These are phyloP conservation scores for Geopemphigus sp. DNA, from an alignment of 1,140 invertebrate genomes.

Conservation along the genomic window DNA sequence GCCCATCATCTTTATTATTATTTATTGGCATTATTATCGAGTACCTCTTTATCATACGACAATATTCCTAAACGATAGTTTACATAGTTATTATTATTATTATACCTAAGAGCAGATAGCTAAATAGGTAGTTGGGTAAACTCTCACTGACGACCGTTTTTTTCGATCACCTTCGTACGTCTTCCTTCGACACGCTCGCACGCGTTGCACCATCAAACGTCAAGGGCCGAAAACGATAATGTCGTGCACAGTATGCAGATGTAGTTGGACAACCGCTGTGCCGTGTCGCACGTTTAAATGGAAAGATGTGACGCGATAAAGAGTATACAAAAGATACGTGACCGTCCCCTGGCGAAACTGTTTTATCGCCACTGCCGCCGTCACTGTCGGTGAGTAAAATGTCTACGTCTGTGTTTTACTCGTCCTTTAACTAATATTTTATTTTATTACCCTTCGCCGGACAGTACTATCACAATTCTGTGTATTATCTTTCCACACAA, in stretches of 20 bases:
- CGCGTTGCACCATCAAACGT: no score
- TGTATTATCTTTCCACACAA: no score
- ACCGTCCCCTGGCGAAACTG: neutral
- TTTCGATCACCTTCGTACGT: no score
- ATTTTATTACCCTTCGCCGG: no score
- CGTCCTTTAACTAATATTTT: neutral
- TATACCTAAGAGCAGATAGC: no score
- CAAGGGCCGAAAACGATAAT: neutral
- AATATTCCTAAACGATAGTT: neutral
- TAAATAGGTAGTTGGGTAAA: no score
- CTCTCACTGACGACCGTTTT: neutral
- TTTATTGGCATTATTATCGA: neutral
- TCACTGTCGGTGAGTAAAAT: neutral
- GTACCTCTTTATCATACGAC: neutral
- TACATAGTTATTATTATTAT: no score
- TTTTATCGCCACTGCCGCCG: neutral
- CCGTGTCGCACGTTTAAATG: neutral
- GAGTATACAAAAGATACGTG: neutral
- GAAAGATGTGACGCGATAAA: slow-evolving; percentile 10
- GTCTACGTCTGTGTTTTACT: neutral
- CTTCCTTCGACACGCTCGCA: no score
- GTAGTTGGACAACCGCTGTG: neutral
- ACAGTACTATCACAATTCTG: no score
- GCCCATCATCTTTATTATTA: neutral
- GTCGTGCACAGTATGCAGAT: neutral